A percentile compares a stretch with the other conserved stretches of the same genome.
phyloP scores from a whole-genome alignment of 2,888 invertebrate species.

The Plagiodera versicolora region DNA sequence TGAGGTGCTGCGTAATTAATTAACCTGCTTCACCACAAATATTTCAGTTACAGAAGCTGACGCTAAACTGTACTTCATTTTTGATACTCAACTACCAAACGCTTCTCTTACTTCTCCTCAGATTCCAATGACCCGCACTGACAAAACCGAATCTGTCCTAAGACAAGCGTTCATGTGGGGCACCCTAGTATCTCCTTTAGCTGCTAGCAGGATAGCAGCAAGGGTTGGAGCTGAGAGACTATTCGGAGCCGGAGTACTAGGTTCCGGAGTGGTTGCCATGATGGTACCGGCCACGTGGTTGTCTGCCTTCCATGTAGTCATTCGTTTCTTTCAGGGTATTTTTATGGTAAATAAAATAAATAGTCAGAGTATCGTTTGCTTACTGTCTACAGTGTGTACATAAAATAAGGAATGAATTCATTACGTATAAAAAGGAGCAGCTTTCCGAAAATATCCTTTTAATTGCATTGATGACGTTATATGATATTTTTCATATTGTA shows the following conservation, averaged over 20 bases:
- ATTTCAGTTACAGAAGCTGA: too few relatives aligned
- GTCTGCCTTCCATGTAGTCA: conserved; percentile 60
- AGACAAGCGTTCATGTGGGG: conserved; percentile 63
- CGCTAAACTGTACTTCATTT: background rate
- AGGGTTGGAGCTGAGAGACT: conserved; percentile 60
- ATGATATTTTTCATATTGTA: too few relatives aligned
- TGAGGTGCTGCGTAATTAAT: too few relatives aligned
- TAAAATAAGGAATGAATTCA: too few relatives aligned
- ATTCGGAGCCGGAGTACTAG: conserved; percentile 60
- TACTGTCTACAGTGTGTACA: too few relatives aligned
- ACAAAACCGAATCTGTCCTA: conserved; percentile 59
- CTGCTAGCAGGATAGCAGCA: conserved; percentile 60
- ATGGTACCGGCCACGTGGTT: conserved; percentile 62
- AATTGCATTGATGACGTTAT: too few relatives aligned
- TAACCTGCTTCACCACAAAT: too few relatives aligned
- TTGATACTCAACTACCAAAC: background rate
- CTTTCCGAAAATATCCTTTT: too few relatives aligned
- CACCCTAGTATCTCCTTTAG: conserved; percentile 59
- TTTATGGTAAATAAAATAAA: conserved; percentile 57
- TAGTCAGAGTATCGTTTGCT: too few relatives aligned
- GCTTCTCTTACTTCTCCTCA: conserved; percentile 32
- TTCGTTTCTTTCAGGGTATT: conserved; percentile 60
- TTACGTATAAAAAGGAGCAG: too few relatives aligned
- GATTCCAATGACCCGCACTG: conserved; percentile 59
- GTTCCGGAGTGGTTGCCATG: conserved; percentile 59